Evolutionary conservation across 1,140 invertebrate species (phyloP).

Genomic region (Papilio xuthus): DNA sequence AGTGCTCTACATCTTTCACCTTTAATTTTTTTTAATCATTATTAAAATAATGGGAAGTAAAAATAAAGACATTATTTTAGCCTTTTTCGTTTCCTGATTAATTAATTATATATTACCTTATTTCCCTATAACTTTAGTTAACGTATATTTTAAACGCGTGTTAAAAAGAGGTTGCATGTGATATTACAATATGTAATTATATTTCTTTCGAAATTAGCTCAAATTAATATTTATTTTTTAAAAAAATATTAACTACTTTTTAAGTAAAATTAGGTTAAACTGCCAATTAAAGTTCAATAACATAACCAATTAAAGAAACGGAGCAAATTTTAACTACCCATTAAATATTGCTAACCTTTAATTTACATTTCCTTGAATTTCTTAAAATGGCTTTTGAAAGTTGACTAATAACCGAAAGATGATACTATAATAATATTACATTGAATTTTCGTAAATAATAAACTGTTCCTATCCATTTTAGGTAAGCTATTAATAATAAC

Average conservation of each 20-base stretch:
- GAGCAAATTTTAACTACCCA: neutral
- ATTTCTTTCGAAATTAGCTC: neutral
- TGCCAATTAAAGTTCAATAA: constrained; percentile 15
- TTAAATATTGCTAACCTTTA: constrained; percentile 22
- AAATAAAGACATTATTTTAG: neutral
- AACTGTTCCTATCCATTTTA: neutral
- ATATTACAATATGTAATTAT: neutral
- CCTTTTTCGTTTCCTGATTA: neutral
- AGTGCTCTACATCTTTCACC: neutral
- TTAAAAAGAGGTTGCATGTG: neutral
- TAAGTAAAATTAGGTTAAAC: neutral
- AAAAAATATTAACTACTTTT: neutral
- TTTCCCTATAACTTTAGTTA: neutral
- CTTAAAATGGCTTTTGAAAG: neutral
- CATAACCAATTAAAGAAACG: constrained; percentile 8
- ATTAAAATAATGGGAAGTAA: neutral
- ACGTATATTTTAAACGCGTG: neutral
- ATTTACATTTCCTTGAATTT: neutral
- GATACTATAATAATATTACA: neutral
- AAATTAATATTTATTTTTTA: neutral
- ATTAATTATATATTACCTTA: too few species aligned
- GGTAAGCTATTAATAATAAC: neutral
- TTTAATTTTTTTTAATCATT: neutral
- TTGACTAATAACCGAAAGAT: constrained; percentile 1
- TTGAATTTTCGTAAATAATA: neutral